Evolutionary conservation across 1,140 invertebrate species (phyloP), one percentile per base, ranked within the genome.

Genomic region (Prorops nasuta): DNA sequence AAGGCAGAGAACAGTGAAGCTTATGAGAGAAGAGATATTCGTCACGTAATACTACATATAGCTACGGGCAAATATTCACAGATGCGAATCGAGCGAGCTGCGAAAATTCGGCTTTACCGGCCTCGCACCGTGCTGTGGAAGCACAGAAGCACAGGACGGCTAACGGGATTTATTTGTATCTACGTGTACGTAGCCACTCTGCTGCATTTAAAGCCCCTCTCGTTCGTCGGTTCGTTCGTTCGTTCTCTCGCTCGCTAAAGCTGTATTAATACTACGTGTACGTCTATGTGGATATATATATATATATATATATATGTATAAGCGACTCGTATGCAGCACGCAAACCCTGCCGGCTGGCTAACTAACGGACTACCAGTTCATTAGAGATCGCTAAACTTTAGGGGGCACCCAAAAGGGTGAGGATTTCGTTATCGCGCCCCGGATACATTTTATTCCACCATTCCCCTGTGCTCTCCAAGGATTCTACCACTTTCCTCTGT

Each of bases 81-180:
- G 61, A 64, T 64, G 60, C 49, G 44, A 58, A 53, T 18, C 17
- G 45, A 46, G 59, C 18, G 44, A 37, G 16, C 35, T 56, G 39
- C 51, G 62, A 63, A 64, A 59, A 60, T 60, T 60, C 54, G 51
- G 60, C 57, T 60, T 61, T 60, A 47, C 16, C 44, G 37, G 44
- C 51, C 57, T 36, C 52, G 39, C 39, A 36, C 28, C 37, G 39
- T n/a, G n/a, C n/a, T n/a, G n/a, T n/a, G n/a, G n/a, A n/a, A n/a
- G n/a, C n/a, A n/a, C n/a, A n/a, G n/a, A n/a, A n/a, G 39, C 51
- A 37, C 10, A 10, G 18, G 34, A 44, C 42, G 38, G 54, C 62
- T 64, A 64, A 64, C 62, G 56, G 60, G 62, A 64, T 64, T 64
- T 64, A 64, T 63, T 62, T 60, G 60, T 58, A 51, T 60, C 55